Evolutionary conservation across 1,140 invertebrate genomes (phyloP).

Genomic region (Macrosteles quadrilineatus): DNA sequence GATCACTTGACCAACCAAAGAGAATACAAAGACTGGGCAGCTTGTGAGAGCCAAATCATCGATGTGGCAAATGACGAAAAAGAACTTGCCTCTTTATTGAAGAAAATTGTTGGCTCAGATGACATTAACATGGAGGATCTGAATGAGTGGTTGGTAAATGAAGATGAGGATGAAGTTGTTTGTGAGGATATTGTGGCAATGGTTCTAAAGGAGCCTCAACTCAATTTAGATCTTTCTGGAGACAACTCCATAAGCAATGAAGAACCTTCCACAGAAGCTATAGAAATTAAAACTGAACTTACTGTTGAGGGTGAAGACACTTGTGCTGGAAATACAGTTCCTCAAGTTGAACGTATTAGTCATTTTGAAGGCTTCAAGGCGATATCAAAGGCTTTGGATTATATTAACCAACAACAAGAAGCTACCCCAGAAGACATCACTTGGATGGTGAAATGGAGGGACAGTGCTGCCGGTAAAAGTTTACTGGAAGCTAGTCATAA

Average conservation of each 20-base stretch:
- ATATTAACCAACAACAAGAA: not conserved
- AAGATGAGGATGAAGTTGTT: not conserved
- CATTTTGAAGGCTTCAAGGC: not conserved
- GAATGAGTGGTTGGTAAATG: not conserved
- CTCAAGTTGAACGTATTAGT: not conserved
- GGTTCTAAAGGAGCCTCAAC: not conserved
- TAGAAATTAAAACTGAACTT: too few species aligned
- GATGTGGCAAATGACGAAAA: too few species aligned
- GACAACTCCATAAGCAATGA: too few species aligned
- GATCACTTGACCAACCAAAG: too few species aligned
- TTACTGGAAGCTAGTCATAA: too few species aligned
- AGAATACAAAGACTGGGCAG: too few species aligned
- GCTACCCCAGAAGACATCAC: not conserved
- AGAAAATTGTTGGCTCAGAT: not conserved
- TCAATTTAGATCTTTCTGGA: not conserved
- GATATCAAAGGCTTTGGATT: not conserved
- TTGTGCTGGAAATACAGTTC: too few species aligned
- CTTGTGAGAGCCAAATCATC: too few species aligned
- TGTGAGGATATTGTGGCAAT: not conserved
- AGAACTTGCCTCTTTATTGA: not conserved
- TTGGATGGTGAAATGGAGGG: too few species aligned
- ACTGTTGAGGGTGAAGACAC: too few species aligned
- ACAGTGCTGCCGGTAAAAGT: too few species aligned
- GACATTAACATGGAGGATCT: not conserved
- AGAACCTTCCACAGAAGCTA: too few species aligned